Percentiles rank a stretch among this genome's conserved stretches.
Conservation (phyloP, 2,888 invertebrate genomes). For the Liposcelis brunnea region DNA sequence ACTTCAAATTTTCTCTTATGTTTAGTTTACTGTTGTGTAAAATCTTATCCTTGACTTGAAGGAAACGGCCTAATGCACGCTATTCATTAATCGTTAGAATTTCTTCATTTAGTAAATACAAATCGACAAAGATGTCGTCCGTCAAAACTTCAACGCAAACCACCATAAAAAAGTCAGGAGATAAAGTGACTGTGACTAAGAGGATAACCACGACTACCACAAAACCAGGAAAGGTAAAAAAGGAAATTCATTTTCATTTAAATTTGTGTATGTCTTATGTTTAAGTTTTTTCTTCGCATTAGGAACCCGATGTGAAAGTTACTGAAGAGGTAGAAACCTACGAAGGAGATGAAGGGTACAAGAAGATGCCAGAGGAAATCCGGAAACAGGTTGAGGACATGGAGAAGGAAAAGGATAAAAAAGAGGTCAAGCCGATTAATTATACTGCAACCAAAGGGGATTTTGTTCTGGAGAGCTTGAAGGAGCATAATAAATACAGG, state of each 20-base stretch:
- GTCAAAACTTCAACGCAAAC: too few relatives aligned
- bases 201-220: background rate
- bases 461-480: constrained; percentile 33
- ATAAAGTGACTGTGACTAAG: background rate
- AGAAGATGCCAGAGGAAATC: background rate
- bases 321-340: background rate
- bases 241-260: background rate
- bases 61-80: too few relatives aligned
- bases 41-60: too few relatives aligned
- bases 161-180: background rate
- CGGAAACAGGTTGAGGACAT: background rate
- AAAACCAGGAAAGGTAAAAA: constrained; percentile 5
- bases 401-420: background rate
- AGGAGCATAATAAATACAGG: constrained; percentile 42
- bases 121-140: too few relatives aligned
- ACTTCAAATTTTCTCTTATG: too few relatives aligned
- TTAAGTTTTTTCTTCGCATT: too few relatives aligned
- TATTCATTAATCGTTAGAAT: too few relatives aligned
- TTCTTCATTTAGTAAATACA: too few relatives aligned
- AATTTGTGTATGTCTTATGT: too few relatives aligned
- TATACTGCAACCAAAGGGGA: constrained; percentile 16
- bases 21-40: too few relatives aligned
- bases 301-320: background rate
- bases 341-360: background rate
- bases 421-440: background rate